Conservation (phyloP, 2,888 invertebrate genomes). For the Steinernema carpocapsae region DNA sequence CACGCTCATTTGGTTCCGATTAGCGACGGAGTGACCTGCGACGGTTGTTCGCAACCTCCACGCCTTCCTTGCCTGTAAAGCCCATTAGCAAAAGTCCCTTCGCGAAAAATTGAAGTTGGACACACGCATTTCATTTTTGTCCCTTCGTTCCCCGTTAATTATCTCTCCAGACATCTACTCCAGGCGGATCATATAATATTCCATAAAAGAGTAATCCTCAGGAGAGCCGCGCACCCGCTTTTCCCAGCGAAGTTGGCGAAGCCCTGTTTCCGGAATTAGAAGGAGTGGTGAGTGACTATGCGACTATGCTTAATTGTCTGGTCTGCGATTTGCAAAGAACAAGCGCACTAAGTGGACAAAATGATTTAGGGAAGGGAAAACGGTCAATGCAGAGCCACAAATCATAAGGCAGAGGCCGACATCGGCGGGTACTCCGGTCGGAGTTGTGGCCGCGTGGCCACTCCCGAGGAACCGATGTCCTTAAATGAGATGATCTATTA, state of each 20-base stretch:
- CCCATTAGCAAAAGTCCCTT: too few species aligned
- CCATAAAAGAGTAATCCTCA: conserved; percentile 33
- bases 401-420: not conserved
- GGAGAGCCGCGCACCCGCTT: conserved; percentile 11
- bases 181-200: conserved; percentile 25
- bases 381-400: not conserved
- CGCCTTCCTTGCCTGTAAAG: too few species aligned
- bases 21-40: too few species aligned
- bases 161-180: not conserved
- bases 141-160: not conserved
- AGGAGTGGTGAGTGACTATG: conserved; percentile 2
- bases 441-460: not conserved
- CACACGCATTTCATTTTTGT: not conserved
- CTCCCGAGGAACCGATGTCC: too few species aligned
- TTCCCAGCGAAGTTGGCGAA: not conserved
- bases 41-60: too few species aligned
- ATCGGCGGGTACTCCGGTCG: not conserved
- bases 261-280: conserved; percentile 2
- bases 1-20: too few species aligned
- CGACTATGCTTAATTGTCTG: conserved; percentile 8
- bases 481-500: too few species aligned
- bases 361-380: not conserved
- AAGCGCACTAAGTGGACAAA: not conserved
- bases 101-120: too few species aligned
- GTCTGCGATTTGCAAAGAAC: not conserved